Base-by-base conservation (phyloP, 2,888 invertebrate genomes). In the Ganaspis brasiliensis region DNA sequence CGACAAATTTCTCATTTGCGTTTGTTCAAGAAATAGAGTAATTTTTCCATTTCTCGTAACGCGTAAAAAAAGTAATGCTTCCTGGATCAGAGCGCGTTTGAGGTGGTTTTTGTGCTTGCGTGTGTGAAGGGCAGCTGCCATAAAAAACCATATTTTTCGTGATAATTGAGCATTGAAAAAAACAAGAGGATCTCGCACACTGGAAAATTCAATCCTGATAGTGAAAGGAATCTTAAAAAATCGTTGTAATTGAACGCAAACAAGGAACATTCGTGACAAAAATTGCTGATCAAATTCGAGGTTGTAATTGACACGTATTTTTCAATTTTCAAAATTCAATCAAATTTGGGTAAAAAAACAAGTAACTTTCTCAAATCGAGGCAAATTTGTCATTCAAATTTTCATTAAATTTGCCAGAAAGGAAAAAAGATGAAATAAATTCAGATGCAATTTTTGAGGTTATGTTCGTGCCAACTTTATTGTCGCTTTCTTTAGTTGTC, bases 61-160 rank as follows among this genome's bases (percentile, higher is more conserved):
- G 63, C 63, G 31, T 14, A 49, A 16, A 4, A 16, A 14, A 14
- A 12, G 5, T 49, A 16, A n/a, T 49, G 14, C n/a, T 63, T 63
- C 21, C 14, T 40, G 35, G 6, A 21, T 19, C 19, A 19, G 16
- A 9, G 19, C 52, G 19, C 37, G 63, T 63, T 16, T 61, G 56
- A 31, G 63, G 63, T 40, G 63, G 14, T 40, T 40, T 37, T 52
- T 52, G 19, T 63, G 24, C 63, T 61, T 31, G 61, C 61, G 61
- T 61, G 35, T 61, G 61, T 61, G 9, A 63, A 40, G 24, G 37
- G 63, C 40, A 63, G 37, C 63, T 63, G 63, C 63, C 35, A 19
- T 52, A 21, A 40, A 40, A 63, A 63, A 40, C 63, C 63, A 19
- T 37, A 63, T 14, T 63, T 63, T 63, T 63, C 40, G 37, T 63